Conservation (phyloP, 1,140 invertebrate genomes). For the Drosophila watanabei region DNA sequence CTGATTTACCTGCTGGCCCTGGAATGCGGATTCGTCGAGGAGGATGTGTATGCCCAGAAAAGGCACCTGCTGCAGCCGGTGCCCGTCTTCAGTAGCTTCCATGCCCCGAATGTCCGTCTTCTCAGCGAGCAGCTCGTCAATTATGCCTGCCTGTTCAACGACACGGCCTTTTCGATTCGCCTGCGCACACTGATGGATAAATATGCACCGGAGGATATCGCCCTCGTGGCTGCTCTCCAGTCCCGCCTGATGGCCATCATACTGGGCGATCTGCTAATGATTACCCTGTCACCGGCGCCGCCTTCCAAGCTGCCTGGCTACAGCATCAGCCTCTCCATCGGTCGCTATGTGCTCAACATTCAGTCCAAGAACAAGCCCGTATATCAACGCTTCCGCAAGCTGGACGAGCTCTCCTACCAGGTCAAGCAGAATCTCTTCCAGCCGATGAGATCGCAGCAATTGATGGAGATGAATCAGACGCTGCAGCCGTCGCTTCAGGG, state of each 20-base stretch:
- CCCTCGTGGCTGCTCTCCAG: constrained; percentile 11
- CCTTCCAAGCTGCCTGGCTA: constrained; percentile 42
- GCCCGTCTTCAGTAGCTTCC: constrained; percentile 56
- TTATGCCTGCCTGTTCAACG: constrained; percentile 22
- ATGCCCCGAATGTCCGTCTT: constrained; percentile 64
- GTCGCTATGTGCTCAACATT: constrained; percentile 66
- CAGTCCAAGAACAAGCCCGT: constrained; percentile 52
- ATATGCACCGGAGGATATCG: constrained; percentile 2
- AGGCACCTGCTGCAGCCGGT: constrained; percentile 44
- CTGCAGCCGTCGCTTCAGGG: constrained; percentile 61
- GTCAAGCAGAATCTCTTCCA: constrained; percentile 74
- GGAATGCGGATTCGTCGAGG: constrained; percentile 64
- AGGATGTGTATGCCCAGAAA: constrained; percentile 42
- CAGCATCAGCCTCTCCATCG: constrained; percentile 68
- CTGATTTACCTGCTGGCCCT: constrained; percentile 67
- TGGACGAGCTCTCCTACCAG: constrained; percentile 59
- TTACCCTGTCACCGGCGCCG: constrained; percentile 59
- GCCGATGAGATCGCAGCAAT: constrained; percentile 66
- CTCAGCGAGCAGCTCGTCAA: constrained; percentile 33
- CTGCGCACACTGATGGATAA: constrained; percentile 53
- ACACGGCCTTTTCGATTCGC: constrained; percentile 32
- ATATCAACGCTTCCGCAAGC: constrained; percentile 61
- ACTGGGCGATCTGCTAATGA: constrained; percentile 66
- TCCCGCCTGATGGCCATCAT: constrained; percentile 50
- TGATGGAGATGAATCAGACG: constrained; percentile 36